A percentile compares a stretch with the other conserved stretches of the same genome.
Conservation (phyloP, 2,888 invertebrate species). For the Eupelmus urozonus region DNA sequence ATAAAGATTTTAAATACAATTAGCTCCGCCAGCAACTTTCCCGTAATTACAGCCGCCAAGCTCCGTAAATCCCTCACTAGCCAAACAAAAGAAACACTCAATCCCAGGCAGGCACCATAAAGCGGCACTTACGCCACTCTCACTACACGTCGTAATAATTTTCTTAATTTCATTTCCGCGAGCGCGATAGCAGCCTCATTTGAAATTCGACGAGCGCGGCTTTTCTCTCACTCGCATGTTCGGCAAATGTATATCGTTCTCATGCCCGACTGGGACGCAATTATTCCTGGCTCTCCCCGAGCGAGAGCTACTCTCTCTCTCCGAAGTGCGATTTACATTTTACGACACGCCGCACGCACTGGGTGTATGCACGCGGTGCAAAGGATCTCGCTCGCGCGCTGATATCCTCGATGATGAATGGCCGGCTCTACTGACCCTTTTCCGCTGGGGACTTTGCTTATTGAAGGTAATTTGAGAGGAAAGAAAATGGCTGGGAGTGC, state of each 20-base stretch:
- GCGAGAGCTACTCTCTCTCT: background rate
- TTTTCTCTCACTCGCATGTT: constrained; percentile 48
- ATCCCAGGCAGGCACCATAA: background rate
- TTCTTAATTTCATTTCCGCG: constrained; percentile 50
- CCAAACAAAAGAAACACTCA: background rate
- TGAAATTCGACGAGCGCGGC: constrained; percentile 59
- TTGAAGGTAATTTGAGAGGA: background rate
- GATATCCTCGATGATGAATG: constrained; percentile 58
- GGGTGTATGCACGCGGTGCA: constrained; percentile 20
- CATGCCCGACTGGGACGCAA: constrained; percentile 41
- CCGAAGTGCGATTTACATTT: constrained; percentile 61
- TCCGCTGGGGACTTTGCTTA: constrained; percentile 55
- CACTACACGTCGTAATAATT: constrained; percentile 34
- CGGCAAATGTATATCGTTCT: constrained; percentile 43
- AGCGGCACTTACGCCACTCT: background rate
- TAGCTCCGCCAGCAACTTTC: background rate
- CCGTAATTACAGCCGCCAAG: background rate
- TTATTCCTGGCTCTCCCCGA: constrained; percentile 54
- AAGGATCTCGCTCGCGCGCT: constrained; percentile 2
- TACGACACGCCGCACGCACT: constrained; percentile 56
- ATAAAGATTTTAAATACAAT: background rate
- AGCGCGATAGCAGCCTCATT: constrained; percentile 49
- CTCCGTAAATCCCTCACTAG: background rate
- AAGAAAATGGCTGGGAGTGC: background rate
- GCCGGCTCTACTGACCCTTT: too few species aligned